phyloP scores from a whole-genome alignment of 2,888 invertebrate genomes.

The Coenonympha glycerion region DNA sequence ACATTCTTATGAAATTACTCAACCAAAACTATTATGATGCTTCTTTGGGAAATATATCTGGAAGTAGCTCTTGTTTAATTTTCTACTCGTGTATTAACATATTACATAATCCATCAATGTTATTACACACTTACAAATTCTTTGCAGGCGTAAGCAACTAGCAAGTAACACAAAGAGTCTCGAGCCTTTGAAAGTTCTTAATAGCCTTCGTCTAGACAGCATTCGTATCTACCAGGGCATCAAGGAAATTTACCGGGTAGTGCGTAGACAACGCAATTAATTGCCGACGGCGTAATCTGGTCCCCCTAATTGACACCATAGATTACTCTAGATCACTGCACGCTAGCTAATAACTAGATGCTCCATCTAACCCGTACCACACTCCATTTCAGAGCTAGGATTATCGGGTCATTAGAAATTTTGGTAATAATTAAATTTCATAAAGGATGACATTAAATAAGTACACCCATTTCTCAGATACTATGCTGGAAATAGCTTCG shows the following conservation, averaged over 20 bases:
- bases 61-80: no score
- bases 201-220: slow-evolving; percentile 10
- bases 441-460: slow-evolving; percentile 12
- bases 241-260: slow-evolving; percentile 4
- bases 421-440: slow-evolving; percentile 18
- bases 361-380: slow-evolving; percentile 13
- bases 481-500: not conserved
- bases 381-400: slow-evolving; percentile 15
- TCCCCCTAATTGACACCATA: slow-evolving; percentile 12
- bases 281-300: slow-evolving; percentile 6
- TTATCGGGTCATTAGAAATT: slow-evolving; percentile 18
- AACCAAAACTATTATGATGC: no score
- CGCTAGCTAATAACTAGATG: slow-evolving; percentile 16
- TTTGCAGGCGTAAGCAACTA: not conserved
- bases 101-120: no score
- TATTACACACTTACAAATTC: no score
- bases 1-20: no score
- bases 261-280: slow-evolving; percentile 5
- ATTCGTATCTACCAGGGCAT: not conserved
- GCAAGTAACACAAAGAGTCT: not conserved
- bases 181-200: slow-evolving; percentile 4
- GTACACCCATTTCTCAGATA: not conserved
- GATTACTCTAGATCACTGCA: no score
- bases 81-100: no score
- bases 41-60: no score